phyloP scores from a whole-genome alignment of 2,797 vertebrate species.

The Trachops cirrhosus region DNA sequence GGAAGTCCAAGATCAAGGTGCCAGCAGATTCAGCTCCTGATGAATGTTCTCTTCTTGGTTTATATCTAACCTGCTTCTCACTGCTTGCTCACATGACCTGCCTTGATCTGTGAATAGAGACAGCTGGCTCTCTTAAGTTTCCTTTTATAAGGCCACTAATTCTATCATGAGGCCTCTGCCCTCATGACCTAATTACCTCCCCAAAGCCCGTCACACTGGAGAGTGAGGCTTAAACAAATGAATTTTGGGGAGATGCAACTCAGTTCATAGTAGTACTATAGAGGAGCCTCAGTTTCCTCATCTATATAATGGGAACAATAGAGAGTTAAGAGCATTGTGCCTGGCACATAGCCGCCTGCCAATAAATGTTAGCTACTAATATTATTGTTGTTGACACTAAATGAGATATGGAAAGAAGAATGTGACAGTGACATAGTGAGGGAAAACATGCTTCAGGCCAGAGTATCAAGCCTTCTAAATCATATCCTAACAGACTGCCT shows the following conservation, averaged over 20 bases:
- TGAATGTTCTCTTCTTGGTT: neutral
- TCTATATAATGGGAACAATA: neutral
- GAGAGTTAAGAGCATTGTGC: neutral
- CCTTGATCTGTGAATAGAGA: neutral
- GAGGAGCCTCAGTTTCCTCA: neutral
- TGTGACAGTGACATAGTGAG: neutral
- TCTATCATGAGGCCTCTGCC: neutral
- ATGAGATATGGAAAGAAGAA: neutral
- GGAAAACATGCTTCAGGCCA: conserved; percentile 48
- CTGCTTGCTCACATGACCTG: neutral
- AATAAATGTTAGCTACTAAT: neutral
- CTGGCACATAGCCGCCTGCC: neutral
- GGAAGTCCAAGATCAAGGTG: neutral
- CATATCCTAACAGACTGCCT: conserved; percentile 49
- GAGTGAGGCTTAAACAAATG: neutral
- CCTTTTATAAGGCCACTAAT: neutral
- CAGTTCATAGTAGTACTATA: neutral
- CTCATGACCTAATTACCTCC: neutral
- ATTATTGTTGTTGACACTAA: neutral
- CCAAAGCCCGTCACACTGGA: neutral
- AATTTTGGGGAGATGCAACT: neutral
- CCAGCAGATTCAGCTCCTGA: neutral
- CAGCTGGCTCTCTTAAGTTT: neutral
- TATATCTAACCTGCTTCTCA: neutral
- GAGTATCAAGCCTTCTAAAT: conserved; percentile 44